Evolutionary conservation across 1,140 invertebrate genomes (phyloP).

Genomic region (Caerostris extrusa): DNA sequence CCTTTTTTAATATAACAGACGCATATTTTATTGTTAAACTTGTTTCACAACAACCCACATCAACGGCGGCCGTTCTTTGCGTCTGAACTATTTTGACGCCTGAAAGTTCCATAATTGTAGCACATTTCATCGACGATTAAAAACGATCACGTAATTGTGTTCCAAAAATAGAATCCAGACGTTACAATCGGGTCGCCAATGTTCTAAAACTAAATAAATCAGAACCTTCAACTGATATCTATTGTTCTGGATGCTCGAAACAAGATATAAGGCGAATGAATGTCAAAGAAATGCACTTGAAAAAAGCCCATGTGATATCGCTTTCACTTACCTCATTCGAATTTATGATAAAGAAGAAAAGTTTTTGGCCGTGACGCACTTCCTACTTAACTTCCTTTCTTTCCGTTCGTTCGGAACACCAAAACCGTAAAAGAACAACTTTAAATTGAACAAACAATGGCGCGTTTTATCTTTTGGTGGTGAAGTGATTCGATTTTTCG

Average conservation of each 20-base stretch:
- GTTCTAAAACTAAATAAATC: neutral
- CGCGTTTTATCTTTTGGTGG: constrained; percentile 26
- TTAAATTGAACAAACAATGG: constrained; percentile 19
- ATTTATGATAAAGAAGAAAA: constrained; percentile 49
- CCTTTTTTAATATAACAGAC: neutral
- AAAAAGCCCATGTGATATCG: constrained; percentile 33
- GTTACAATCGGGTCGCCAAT: neutral
- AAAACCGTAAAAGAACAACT: neutral
- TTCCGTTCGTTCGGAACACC: neutral
- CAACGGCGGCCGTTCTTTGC: neutral
- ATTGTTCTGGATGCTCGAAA: constrained; percentile 10
- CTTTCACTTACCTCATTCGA: constrained; percentile 49
- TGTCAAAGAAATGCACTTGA: constrained; percentile 6
- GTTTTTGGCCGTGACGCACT: constrained; percentile 42
- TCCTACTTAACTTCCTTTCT: constrained; percentile 62
- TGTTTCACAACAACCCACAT: neutral
- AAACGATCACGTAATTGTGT: neutral
- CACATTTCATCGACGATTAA: neutral
- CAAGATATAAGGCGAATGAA: neutral
- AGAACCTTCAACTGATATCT: neutral
- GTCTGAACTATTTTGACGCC: neutral
- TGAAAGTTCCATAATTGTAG: neutral
- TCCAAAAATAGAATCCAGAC: neutral
- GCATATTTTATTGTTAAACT: neutral
- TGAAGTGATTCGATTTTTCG: neutral